Evolutionary conservation across 2,113 vertebrate species (phyloP).

Genomic region (Aix galericulata): DNA sequence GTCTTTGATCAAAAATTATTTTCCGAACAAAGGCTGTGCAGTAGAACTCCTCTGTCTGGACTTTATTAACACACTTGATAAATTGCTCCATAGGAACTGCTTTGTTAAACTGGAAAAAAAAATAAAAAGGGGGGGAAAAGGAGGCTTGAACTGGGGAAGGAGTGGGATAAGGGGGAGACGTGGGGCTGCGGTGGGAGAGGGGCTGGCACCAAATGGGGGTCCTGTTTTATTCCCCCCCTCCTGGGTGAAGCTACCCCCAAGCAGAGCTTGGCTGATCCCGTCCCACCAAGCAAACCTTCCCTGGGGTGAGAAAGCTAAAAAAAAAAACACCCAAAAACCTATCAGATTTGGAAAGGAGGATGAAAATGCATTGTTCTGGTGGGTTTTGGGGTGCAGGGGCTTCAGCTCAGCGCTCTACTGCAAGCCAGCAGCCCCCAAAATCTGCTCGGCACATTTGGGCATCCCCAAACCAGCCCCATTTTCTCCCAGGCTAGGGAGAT

Average conservation of each 20-base stretch:
- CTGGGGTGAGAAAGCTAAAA: neutral
- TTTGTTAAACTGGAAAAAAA: neutral
- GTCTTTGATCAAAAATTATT: neutral
- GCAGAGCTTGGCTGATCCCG: too few species aligned
- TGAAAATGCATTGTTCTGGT: rapidly evolving
- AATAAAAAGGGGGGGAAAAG: neutral
- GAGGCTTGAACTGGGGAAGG: neutral
- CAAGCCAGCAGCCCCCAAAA: too few species aligned
- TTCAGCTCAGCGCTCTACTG: too few species aligned
- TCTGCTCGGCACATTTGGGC: neutral
- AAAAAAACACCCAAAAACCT: too few species aligned
- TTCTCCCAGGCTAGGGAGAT: neutral
- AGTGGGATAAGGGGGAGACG: neutral
- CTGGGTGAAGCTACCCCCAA: neutral
- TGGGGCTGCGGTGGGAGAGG: rapidly evolving
- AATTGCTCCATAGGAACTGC: neutral
- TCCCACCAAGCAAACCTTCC: neutral
- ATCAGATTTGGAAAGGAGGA: neutral
- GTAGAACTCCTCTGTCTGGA: neutral
- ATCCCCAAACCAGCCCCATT: neutral
- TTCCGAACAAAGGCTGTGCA: neutral
- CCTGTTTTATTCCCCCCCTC: neutral
- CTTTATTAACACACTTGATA: neutral
- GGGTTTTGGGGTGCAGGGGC: neutral
- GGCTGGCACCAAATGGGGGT: neutral